These are phyloP conservation scores for Megaceryle maxima DNA, from an alignment of 2,113 vertebrate genomes.

Conservation along the genomic window DNA sequence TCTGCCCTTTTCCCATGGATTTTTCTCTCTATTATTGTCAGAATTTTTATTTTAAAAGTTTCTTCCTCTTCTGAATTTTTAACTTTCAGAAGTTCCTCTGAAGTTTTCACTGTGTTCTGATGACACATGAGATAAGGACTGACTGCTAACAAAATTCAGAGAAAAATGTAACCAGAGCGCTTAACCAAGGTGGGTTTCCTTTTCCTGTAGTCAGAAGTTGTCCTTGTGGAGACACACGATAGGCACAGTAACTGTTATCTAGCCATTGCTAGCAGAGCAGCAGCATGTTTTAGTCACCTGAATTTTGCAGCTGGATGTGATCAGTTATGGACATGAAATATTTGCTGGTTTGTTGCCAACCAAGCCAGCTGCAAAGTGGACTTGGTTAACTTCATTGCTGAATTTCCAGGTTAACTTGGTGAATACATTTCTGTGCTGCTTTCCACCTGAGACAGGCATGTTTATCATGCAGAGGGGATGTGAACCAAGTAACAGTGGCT, in stretches of 20 bases:
- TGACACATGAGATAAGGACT: constrained; percentile 8
- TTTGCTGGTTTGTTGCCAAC: neutral
- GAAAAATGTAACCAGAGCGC: constrained; percentile 78
- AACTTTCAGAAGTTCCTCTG: neutral
- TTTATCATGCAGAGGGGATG: neutral
- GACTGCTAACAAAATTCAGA: constrained; percentile 71
- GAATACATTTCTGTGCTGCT: neutral
- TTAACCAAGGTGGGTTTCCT: constrained; percentile 78
- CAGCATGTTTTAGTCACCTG: neutral
- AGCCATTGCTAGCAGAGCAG: neutral
- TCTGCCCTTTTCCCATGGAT: neutral
- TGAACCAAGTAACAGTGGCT: neutral
- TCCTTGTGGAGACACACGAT: constrained; percentile 32
- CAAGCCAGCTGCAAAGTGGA: neutral
- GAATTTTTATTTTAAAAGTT: neutral
- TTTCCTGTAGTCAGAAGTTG: constrained; percentile 70
- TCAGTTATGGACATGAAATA: neutral
- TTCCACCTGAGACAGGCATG: neutral
- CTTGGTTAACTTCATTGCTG: neutral
- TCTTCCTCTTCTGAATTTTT: neutral
- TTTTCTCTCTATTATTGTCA: neutral
- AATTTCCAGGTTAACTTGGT: neutral
- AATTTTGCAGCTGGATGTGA: neutral
- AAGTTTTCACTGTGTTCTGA: constrained; percentile 39
- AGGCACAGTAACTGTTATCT: neutral